Conservation (phyloP, 2,113 vertebrate species). For the Stercorarius parasiticus region DNA sequence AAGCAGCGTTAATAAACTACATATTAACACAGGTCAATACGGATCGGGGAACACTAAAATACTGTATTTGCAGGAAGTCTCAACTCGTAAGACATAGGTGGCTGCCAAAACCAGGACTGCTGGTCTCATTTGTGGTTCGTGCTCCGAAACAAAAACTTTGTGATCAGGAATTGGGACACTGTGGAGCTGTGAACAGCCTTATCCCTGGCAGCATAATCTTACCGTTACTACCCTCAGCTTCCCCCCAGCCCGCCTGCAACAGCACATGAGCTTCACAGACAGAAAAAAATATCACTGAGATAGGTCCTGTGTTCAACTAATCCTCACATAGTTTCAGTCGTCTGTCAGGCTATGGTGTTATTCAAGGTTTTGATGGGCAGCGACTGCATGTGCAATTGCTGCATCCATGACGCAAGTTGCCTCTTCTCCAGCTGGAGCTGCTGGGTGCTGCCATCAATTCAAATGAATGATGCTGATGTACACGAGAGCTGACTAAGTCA, state of each 20-base stretch:
- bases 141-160: not conserved
- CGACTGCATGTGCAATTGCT: not conserved
- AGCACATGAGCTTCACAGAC: not conserved
- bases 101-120: not conserved
- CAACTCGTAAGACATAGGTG: not conserved
- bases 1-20: not conserved
- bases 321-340: not conserved
- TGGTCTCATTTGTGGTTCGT: not conserved
- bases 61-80: not conserved
- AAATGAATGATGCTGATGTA: fast-evolving
- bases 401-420: not conserved
- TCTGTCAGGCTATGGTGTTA: fast-evolving
- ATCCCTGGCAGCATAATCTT: not conserved
- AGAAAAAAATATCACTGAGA: not conserved
- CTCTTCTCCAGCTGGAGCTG: not conserved
- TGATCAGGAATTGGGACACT: not conserved
- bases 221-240: not conserved
- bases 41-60: not conserved
- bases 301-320: not conserved
- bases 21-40: not conserved
- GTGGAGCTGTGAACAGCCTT: not conserved
- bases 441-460: not conserved
- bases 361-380: not conserved
- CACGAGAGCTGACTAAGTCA: not conserved
- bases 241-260: too few species aligned